These are phyloP conservation scores for Litoditis marina DNA, from an alignment of 2,888 invertebrate genomes.

Conservation along the genomic window DNA sequence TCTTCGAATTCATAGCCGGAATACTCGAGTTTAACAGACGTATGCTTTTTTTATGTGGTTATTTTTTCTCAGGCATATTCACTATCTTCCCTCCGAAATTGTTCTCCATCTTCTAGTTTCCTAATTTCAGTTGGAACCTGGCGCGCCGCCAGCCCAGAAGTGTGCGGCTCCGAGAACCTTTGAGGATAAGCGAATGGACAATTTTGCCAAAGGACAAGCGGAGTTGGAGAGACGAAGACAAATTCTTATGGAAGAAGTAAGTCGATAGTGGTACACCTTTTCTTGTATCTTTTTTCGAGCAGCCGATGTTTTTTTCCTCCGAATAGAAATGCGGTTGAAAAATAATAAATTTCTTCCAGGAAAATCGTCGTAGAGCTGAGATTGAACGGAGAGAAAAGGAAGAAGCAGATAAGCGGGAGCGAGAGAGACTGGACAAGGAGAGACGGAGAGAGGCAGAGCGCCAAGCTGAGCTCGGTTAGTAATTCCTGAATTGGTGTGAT, in stretches of 20 bases:
- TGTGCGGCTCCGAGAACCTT: conserved; percentile 64
- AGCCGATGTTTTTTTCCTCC: not conserved
- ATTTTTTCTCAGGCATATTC: not conserved
- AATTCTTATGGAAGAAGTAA: conserved; percentile 82
- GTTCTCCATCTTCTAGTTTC: too few relatives aligned
- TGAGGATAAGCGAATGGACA: conserved; percentile 93
- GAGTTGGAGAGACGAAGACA: conserved; percentile 87
- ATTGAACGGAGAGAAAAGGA: conserved; percentile 70
- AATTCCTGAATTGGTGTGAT: too few relatives aligned
- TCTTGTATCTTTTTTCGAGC: conserved; percentile 82
- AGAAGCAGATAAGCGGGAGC: conserved; percentile 83
- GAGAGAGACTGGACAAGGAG: conserved; percentile 68
- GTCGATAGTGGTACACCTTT: conserved; percentile 75
- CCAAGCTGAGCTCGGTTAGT: conserved; percentile 28
- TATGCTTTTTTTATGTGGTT: too few relatives aligned
- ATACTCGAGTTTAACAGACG: too few relatives aligned
- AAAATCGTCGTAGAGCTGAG: conserved; percentile 67
- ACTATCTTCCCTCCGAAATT: not conserved
- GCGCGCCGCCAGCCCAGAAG: conserved; percentile 55
- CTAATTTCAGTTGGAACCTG: conserved; percentile 14
- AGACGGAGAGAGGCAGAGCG: conserved; percentile 48
- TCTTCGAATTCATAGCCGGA: too few relatives aligned
- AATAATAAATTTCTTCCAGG: conserved; percentile 25
- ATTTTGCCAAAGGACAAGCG: conserved; percentile 95
- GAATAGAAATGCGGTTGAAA: not conserved